Evolutionary conservation across 2,888 invertebrate genomes (phyloP).

Genomic region (Andrena fulva): DNA sequence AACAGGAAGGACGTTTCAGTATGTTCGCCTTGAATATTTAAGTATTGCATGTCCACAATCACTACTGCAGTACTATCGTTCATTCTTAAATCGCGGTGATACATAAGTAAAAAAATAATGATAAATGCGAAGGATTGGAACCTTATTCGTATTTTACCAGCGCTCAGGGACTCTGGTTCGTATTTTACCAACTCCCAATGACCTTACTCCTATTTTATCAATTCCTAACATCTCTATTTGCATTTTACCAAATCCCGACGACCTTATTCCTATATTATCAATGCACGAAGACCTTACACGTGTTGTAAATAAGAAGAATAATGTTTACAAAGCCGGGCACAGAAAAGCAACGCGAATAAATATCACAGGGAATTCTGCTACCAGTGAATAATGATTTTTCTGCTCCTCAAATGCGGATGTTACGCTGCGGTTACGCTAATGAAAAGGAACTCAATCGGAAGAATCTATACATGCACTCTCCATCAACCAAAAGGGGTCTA

Average conservation of each 20-base stretch:
- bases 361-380: constrained; percentile 14
- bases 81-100: no score
- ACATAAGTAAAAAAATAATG: no score
- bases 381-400: constrained; percentile 34
- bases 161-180: background rate
- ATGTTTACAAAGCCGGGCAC: background rate
- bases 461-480: background rate
- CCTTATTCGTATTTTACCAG: background rate
- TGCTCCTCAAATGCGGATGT: constrained; percentile 12
- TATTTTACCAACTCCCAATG: background rate
- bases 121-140: background rate
- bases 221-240: background rate
- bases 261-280: background rate
- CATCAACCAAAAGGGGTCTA: background rate
- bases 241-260: background rate
- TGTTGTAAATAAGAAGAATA: background rate
- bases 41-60: background rate
- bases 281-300: background rate
- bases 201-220: background rate
- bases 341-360: constrained; percentile 8
- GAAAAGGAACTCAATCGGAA: background rate
- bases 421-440: constrained; percentile 13
- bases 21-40: background rate
- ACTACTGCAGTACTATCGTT: no score
- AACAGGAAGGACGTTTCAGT: background rate